Conservation (phyloP, 2,888 invertebrate genomes). For the Escarpia spicata region DNA sequence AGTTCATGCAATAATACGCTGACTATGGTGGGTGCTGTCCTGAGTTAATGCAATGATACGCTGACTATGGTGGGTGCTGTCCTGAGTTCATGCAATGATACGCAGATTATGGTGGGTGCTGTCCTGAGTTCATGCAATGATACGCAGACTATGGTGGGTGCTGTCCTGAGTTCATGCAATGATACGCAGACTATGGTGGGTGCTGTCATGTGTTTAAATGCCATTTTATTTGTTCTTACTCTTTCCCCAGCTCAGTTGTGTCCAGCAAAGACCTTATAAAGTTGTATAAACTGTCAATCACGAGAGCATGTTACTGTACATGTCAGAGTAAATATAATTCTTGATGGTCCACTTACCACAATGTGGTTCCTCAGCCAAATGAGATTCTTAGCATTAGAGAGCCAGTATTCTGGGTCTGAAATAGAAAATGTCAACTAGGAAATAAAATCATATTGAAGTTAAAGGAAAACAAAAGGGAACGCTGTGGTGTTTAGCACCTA, state of each 20-base stretch:
- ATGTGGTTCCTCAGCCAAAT: constrained; percentile 89
- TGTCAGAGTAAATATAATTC: neutral
- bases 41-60: no score
- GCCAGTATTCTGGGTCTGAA: constrained; percentile 79
- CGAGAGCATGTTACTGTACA: neutral
- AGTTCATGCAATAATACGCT: no score
- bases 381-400: constrained; percentile 76
- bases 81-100: no score
- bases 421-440: constrained; percentile 33
- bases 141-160: no score
- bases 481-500: no score
- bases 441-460: neutral
- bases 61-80: no score
- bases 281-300: neutral
- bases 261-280: neutral
- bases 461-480: no score
- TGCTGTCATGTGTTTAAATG: neutral
- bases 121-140: no score
- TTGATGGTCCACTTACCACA: constrained; percentile 67
- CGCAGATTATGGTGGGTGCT: no score
- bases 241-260: neutral
- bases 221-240: neutral
- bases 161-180: no score
- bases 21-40: no score
- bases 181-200: no score